phyloP scores from a whole-genome alignment of 37 sponge, comb jelly and placozoan species.

The Beroe forskalii region DNA sequence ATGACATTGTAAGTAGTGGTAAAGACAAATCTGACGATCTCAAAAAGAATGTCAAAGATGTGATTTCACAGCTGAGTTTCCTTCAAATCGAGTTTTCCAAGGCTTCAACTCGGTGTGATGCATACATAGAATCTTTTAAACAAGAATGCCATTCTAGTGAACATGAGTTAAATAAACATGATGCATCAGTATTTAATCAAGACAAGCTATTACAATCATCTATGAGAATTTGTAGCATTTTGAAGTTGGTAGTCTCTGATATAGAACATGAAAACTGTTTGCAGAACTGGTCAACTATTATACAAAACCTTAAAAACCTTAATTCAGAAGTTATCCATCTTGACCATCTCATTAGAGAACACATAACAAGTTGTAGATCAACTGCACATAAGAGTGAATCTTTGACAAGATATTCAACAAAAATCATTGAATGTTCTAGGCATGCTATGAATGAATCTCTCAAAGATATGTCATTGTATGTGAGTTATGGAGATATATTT shows the following conservation, averaged over 20 bases:
- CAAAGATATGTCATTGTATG: constrained; percentile 41
- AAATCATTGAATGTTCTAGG: constrained; percentile 27
- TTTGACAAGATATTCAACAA: neutral
- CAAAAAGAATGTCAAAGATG: neutral
- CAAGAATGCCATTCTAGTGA: constrained; percentile 10
- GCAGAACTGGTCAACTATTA: constrained; percentile 1
- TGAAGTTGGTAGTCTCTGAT: constrained; percentile 14
- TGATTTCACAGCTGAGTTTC: neutral
- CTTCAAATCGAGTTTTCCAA: constrained; percentile 39
- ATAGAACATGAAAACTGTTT: neutral
- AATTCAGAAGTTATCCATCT: neutral
- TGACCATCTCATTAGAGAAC: neutral
- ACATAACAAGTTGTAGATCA: constrained; percentile 3
- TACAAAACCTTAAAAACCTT: constrained; percentile 3
- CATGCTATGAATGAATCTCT: neutral
- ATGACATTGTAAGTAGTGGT: constrained; percentile 22
- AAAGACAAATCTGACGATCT: neutral
- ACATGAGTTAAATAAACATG: constrained; percentile 10
- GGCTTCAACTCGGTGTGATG: constrained; percentile 32
- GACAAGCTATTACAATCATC: neutral
- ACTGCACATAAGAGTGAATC: neutral
- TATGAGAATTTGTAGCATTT: neutral
- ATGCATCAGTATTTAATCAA: neutral
- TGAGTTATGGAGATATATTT: constrained; percentile 38
- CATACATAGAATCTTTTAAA: constrained; percentile 63